Base-by-base conservation (phyloP, 2,113 vertebrate genomes). In the Trogon melanurus region DNA sequence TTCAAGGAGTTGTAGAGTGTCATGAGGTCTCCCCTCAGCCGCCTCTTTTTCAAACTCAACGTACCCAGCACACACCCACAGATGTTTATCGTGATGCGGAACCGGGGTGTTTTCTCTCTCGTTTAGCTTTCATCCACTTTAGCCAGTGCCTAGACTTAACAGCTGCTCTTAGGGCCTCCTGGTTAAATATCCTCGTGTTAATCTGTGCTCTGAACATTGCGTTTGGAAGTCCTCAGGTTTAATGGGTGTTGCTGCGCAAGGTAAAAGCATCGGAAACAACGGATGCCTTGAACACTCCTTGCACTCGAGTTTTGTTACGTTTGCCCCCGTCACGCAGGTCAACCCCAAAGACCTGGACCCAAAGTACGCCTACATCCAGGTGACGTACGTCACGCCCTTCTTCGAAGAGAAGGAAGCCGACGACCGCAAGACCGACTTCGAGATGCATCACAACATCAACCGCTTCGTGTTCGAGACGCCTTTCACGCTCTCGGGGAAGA, bases 391-490 rank as follows among this genome's bases (percentile, higher is more conserved):
- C 91, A 98, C 99, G 0, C 99, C 99, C 13, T 99, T 98, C 97
- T 99, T 99, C 71, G 99, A 99, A 13, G 99, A 99, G 92, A 99
- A 99, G 82, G 99, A 99, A 84, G 98, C 98, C 0, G 98, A 99
- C 74, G 99, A 99, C 16, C 98, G 99, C 17, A 98, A 98, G 98
- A 99, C 99, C 0, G 99, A 99, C 91, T 99, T 99, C 4, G 99
- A 99, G 93, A 98, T 98, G 90, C 99, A 99, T 85, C 99, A 99
- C 98, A 99, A 99, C 96, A 99, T 99, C 98, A 98, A 97, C 74
- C 99, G 98, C 62, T 99, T 99, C 30, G 99, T 99, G 58, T 99
- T 99, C 4, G 99, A 99, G 97, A 99, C 99, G 0, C 99, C 99
- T 1, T 99, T 99, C 96, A 99, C 99, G 0, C 97, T 99, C 53